These are phyloP conservation scores for Leptopilina myrica DNA, from an alignment of 2,888 invertebrate species.

Conservation along the genomic window DNA sequence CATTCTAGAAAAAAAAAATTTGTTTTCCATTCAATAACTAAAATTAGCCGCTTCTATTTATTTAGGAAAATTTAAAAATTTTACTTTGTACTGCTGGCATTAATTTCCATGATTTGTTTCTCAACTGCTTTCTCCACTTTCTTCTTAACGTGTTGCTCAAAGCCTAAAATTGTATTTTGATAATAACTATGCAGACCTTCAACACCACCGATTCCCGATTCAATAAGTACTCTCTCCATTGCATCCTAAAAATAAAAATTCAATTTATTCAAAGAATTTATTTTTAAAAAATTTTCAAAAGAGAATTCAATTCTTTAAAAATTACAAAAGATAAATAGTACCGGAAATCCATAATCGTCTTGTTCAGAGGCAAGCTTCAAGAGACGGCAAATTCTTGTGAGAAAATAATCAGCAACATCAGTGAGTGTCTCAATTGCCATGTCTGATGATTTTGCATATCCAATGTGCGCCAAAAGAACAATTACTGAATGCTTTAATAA, in stretches of 20 bases:
- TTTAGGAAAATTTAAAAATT: neutral
- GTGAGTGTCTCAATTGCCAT: constrained; percentile 77
- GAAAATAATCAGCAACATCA: constrained; percentile 78
- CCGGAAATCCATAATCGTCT: constrained; percentile 78
- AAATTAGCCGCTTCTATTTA: no score
- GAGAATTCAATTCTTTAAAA: constrained; percentile 30
- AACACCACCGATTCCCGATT: constrained; percentile 81
- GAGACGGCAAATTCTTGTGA: constrained; percentile 76
- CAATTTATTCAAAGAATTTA: no score
- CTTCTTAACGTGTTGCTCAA: constrained; percentile 67
- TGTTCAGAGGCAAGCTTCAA: constrained; percentile 79
- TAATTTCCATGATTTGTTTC: constrained; percentile 67
- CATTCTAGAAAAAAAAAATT: constrained; percentile 60
- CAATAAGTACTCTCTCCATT: constrained; percentile 80
- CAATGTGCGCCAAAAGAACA: constrained; percentile 78
- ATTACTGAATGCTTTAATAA: constrained; percentile 77
- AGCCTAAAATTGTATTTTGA: constrained; percentile 74
- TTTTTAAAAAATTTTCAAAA: no score
- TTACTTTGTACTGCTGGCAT: constrained; percentile 65
- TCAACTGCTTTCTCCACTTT: constrained; percentile 69
- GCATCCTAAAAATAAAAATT: constrained; percentile 77
- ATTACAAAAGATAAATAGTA: constrained; percentile 55
- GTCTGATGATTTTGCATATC: constrained; percentile 78
- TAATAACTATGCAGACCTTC: constrained; percentile 80
- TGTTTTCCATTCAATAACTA: no score